These are phyloP conservation scores for Columbina picui DNA, from an alignment of 2,113 vertebrate genomes.

Conservation along the genomic window DNA sequence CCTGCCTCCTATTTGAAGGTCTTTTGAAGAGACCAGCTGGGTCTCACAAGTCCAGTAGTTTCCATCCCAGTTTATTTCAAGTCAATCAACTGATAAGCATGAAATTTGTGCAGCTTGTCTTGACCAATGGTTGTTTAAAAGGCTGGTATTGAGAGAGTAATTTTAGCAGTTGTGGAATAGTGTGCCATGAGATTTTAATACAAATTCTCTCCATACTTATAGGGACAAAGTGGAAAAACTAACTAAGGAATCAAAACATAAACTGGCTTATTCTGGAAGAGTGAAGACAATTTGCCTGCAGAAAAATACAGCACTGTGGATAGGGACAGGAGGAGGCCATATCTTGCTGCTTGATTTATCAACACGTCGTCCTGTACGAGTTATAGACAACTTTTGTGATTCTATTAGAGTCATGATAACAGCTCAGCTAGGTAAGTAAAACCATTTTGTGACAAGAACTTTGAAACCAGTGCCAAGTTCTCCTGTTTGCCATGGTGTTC, in stretches of 20 bases:
- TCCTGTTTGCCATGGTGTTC: background rate
- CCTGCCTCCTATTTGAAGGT: background rate
- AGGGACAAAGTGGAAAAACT: constrained; percentile 75
- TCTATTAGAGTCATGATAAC: constrained; percentile 85
- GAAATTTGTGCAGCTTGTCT: background rate
- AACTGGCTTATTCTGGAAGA: constrained; percentile 77
- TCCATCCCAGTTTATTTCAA: background rate
- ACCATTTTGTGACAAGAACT: background rate
- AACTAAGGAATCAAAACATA: constrained; percentile 60
- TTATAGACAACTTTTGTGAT: constrained; percentile 80
- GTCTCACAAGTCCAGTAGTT: background rate
- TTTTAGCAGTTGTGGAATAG: background rate
- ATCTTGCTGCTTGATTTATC: constrained; percentile 89
- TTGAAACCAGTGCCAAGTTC: background rate
- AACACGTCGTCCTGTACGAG: constrained; percentile 81
- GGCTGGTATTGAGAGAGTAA: fast-evolving
- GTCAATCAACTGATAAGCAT: background rate
- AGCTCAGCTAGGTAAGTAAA: constrained; percentile 80
- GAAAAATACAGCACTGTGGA: constrained; percentile 86
- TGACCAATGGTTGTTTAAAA: background rate
- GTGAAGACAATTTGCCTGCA: constrained; percentile 92
- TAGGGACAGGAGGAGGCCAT: constrained; percentile 91
- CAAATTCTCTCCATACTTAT: background rate
- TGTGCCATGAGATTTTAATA: background rate
- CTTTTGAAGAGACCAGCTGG: background rate